Base-by-base conservation (phyloP, 2,113 vertebrate genomes). In the Dolichotis patagonum region DNA sequence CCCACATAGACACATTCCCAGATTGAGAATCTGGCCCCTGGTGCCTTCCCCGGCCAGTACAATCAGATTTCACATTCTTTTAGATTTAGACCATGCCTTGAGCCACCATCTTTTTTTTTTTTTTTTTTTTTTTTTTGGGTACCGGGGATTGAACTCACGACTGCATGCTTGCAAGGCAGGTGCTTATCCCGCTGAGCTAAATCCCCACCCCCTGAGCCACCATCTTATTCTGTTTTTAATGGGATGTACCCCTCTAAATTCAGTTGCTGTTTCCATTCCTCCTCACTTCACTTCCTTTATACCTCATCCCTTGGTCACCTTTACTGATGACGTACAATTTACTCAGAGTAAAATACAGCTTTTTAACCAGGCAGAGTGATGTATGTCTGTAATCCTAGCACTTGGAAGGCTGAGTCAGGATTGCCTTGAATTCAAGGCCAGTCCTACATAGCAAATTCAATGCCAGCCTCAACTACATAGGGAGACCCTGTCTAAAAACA, bases 11-110 rank as follows among this genome's bases (percentile, higher is more conserved):
- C 41, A 49, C 43, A 22, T 43, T 60, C 30, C 28, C 14, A 67
- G 77, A 65, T 82, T 87, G n/a, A 78, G 52, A 89, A 56, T 96
- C 80, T 43, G 77, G 41, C 30, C 94, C 13, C 77, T 56, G 65
- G 32, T 58, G 83, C 41, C 63, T 95, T 38, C 22, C 17, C 60
- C 28, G 63, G 22, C 24, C 14, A 28, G 19, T 30, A 65, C 81
- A 78, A 85, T 67, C 86, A 54, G 67, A 28, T 54, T 52, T n/a
- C 32, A 85, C 52, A 46, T 71, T 77, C 22, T 75, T 24, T 14
- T 12, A 78, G 78, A 84, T 46, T 62, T 38, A 85, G 58, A 62
- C 32, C 78, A 6, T 7, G 14, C 26, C 73, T 65, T 67, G 19
- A 82, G 85, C 38, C 56, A 86, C 14, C 4, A 2, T 35, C 35